Percentiles rank a stretch among this genome's conserved stretches.
Evolutionary conservation across 1,140 invertebrate species (phyloP).

Genomic region (Calliphora vicina): DNA sequence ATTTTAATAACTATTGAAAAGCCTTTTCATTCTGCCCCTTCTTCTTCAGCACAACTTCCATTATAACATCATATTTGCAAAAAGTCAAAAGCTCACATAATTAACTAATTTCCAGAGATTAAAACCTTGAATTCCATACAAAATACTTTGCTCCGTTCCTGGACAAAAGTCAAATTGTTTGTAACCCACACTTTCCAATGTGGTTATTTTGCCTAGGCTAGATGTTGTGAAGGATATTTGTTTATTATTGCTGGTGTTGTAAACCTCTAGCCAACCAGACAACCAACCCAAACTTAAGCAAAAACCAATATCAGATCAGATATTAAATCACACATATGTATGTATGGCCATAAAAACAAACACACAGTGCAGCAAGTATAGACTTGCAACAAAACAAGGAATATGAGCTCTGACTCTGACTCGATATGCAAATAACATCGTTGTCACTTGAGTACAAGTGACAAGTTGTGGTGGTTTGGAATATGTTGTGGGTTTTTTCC

Average conservation of each 20-base stretch:
- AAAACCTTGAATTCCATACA: too few relatives aligned
- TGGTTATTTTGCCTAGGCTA: not conserved
- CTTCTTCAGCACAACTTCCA: too few relatives aligned
- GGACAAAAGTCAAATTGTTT: not conserved
- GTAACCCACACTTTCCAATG: not conserved
- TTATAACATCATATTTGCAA: too few relatives aligned
- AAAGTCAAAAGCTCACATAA: too few relatives aligned
- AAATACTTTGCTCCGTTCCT: not conserved
- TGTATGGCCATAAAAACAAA: too few relatives aligned
- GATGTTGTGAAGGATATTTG: not conserved
- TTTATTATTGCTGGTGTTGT: not conserved
- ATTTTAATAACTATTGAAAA: too few relatives aligned
- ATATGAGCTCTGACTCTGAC: slow-evolving; percentile 17
- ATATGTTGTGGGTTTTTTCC: slow-evolving; percentile 9
- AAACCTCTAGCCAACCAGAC: not conserved
- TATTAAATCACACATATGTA: slow-evolving; percentile 20
- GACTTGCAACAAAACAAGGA: not conserved
- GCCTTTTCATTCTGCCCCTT: too few relatives aligned
- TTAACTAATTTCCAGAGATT: too few relatives aligned
- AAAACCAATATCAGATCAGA: slow-evolving; percentile 29
- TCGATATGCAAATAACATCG: slow-evolving; percentile 33
- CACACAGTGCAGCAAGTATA: not conserved
- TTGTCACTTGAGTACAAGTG: slow-evolving; percentile 26
- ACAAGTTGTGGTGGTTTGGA: slow-evolving; percentile 16
- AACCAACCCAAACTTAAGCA: not conserved